These are phyloP conservation scores for Xiphophorus hellerii DNA, from an alignment of 2,113 vertebrate genomes.

Conservation along the genomic window DNA sequence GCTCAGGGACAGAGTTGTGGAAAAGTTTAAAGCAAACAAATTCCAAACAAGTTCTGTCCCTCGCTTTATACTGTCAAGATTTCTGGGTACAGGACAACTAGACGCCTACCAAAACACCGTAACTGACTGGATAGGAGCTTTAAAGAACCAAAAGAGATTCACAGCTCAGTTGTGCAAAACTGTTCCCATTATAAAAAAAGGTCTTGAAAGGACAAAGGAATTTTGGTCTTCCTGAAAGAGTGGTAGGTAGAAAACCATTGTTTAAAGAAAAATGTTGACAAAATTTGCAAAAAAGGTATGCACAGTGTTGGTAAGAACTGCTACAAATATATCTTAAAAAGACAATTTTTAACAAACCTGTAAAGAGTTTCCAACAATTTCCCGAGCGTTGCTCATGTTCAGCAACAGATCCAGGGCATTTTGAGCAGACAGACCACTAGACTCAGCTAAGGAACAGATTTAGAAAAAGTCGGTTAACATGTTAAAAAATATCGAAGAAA, in stretches of 20 bases:
- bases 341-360: slow-evolving; percentile 78
- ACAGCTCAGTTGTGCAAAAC: background rate
- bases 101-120: background rate
- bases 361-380: slow-evolving; percentile 83
- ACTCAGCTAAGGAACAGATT: slow-evolving; percentile 75
- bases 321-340: background rate
- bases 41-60: background rate
- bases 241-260: background rate
- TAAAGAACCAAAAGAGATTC: background rate
- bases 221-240: background rate
- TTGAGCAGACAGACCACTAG: slow-evolving; percentile 87
- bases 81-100: background rate
- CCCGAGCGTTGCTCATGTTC: slow-evolving; percentile 92
- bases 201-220: too few species aligned
- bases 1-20: background rate
- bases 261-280: too few species aligned
- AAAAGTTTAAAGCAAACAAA: background rate
- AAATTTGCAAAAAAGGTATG: background rate
- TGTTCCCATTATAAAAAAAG: background rate
- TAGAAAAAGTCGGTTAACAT: background rate
- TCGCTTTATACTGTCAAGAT: background rate
- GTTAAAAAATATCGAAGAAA: background rate
- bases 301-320: background rate
- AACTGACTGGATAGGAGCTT: too few species aligned
- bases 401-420: slow-evolving; percentile 92